Percentiles rank a stretch among this genome's conserved stretches.
Evolutionary conservation across 2,797 vertebrate genomes (phyloP).

Genomic region (Melanotaenia maccullochi): DNA sequence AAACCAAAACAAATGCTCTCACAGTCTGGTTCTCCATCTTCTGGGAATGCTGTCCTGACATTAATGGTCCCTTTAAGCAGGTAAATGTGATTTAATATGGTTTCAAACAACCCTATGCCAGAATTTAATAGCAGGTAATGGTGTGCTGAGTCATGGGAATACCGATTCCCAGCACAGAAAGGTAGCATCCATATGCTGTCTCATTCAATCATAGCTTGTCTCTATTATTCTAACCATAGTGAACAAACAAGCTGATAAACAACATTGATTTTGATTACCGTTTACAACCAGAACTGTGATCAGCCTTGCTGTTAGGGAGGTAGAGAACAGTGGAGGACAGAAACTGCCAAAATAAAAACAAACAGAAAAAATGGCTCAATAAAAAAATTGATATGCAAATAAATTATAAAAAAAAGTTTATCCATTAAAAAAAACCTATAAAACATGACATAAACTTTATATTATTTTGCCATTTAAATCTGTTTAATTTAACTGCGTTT

Average conservation of each 20-base stretch:
- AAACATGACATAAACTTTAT: too few relatives aligned
- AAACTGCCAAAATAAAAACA: too few relatives aligned
- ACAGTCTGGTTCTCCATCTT: constrained; percentile 41
- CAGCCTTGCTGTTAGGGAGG: not conserved
- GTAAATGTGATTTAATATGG: constrained; percentile 64
- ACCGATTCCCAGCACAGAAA: constrained; percentile 36
- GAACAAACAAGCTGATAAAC: constrained; percentile 14
- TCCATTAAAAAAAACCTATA: too few relatives aligned
- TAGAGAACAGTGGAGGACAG: not conserved
- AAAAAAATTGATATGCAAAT: too few relatives aligned
- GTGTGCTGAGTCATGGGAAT: constrained; percentile 64
- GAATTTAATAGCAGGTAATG: constrained; percentile 66
- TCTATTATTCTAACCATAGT: constrained; percentile 18
- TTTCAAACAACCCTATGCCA: constrained; percentile 69
- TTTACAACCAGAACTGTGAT: constrained; percentile 8
- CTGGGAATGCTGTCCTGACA: constrained; percentile 53
- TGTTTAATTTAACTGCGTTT: too few relatives aligned
- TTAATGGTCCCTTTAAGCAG: constrained; percentile 64
- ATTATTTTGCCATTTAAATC: too few relatives aligned
- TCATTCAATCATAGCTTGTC: constrained; percentile 41
- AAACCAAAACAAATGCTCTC: constrained; percentile 29
- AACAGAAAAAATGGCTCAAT: too few relatives aligned
- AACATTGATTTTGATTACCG: constrained; percentile 19
- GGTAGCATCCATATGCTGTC: constrained; percentile 27
- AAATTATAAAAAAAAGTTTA: too few relatives aligned